Evolutionary conservation across 1,140 invertebrate species (phyloP).

Genomic region (Drosophila malerkotliana): DNA sequence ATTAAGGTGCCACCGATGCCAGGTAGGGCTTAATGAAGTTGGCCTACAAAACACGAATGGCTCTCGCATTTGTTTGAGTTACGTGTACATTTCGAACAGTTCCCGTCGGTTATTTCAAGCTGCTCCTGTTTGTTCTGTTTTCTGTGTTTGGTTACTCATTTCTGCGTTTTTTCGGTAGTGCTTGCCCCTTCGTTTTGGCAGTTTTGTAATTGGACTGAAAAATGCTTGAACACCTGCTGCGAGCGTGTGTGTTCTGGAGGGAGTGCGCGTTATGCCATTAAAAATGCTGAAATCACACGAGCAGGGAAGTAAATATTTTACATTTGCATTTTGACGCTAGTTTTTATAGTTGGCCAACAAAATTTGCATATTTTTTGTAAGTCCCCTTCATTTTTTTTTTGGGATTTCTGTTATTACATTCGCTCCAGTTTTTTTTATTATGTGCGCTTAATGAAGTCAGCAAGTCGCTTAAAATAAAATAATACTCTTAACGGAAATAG

Average conservation of each 20-base stretch:
- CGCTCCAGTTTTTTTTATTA: slow-evolving; percentile 45
- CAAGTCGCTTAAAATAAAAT: slow-evolving; percentile 45
- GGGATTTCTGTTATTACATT: slow-evolving; percentile 51
- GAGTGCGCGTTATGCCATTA: slow-evolving; percentile 62
- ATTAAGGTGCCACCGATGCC: slow-evolving; percentile 57
- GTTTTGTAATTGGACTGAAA: slow-evolving; percentile 73
- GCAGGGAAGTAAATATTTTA: slow-evolving; percentile 77
- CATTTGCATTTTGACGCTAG: slow-evolving; percentile 80
- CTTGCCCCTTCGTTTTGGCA: slow-evolving; percentile 55
- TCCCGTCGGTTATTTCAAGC: not conserved
- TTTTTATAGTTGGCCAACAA: slow-evolving; percentile 58
- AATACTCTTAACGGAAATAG: slow-evolving; percentile 31
- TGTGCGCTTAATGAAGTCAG: slow-evolving; percentile 71
- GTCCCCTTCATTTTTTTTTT: slow-evolving; percentile 22
- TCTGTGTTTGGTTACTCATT: slow-evolving; percentile 1
- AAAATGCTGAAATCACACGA: slow-evolving; percentile 78
- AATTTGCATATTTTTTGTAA: slow-evolving; percentile 73
- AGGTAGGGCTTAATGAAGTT: slow-evolving; percentile 67
- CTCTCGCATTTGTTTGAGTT: slow-evolving; percentile 29
- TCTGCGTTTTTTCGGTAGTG: slow-evolving; percentile 6
- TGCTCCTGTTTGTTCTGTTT: slow-evolving; percentile 12
- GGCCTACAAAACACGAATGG: slow-evolving; percentile 68
- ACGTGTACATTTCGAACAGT: slow-evolving; percentile 34
- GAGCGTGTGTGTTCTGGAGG: slow-evolving; percentile 17
- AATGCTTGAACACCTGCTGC: slow-evolving; percentile 68